Evolutionary conservation across 2,113 vertebrate genomes (phyloP), one percentile per base, ranked within the genome.

Genomic region (Gambusia affinis): DNA sequence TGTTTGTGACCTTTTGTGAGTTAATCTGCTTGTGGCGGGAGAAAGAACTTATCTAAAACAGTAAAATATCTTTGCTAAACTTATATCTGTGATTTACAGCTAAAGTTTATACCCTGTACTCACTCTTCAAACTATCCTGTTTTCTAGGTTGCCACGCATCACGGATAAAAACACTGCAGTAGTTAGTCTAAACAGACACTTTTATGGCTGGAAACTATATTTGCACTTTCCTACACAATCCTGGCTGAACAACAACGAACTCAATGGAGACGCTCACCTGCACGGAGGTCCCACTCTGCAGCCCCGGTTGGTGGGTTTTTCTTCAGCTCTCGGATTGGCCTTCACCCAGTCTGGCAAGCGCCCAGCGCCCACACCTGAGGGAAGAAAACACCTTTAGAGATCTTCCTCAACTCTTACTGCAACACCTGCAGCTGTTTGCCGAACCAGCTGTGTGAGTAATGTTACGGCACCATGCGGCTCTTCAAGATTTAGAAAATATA

Each of bases 231-330:
- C 11, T 31, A 63, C 27, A 8, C 28, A 60, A 37, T 60, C 66
- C 24, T 22, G n/a, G 39, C 24, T 27, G 5, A 27, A 76, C 22
- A 66, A 57, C 1, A 33, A 15, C 22, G 8, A n/a, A 29, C 73
- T 2, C 67, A 71, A 28, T 2, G 5, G 27, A 33, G 64, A n/a
- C 8, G 10, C 87, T 92, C 83, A 94, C 94, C 94, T 94, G 90
- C 88, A 78, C 88, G 79, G 85, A 94, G 92, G 92, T 93, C 88
- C 92, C 90, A 88, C 84, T 88, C 89, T 86, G 88, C 86, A 71
- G 85, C 79, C 78, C 83, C 80, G 78, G 81, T 85, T n/a, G 70
- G 78, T 73, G 62, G 51, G 69, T 69, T 64, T 72, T 35, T 47
- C 44, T 47, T 47, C 87, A 73, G 86, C 64, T 81, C 60, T 74